Base-by-base conservation (phyloP, 2,888 invertebrate genomes). In the Andrena bicolor region DNA sequence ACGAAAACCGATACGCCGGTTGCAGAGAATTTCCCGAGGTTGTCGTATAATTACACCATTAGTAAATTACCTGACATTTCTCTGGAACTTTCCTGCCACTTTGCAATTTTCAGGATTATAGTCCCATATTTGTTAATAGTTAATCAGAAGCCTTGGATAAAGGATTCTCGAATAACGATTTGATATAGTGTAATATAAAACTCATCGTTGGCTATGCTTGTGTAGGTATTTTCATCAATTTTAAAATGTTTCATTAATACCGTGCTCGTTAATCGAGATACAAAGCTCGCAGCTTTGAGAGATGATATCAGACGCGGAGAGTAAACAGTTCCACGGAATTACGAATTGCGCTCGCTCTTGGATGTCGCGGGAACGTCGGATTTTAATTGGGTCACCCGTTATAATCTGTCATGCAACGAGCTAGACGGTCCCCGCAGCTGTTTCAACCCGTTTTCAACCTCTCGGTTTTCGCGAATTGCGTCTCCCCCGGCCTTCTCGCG, bases 321-420 rank as follows among this genome's bases (percentile, higher is more conserved):
- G 68, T 53, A 83, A 86, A 83, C 78, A 70, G 65, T 61, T 82
- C 71, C 35, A 49, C 64, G 28, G 48, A 73, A 76, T 81, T 70
- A 73, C 76, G 65, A 66, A 73, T 73, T 51, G 65, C 82, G 28
- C 6, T 49, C 10, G 58, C 49, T 23, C 56, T 65, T 49, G 60
- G 58, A 30, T 63, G 69, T 58, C 35, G 28, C 69, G 83, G 28
- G 83, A 76, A 83, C 73, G 80, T 64, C 70, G 76, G 84, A 86
- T 90, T 90, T 90, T 92, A 92, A 92, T 92, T 91, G 90, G 91
- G 91, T 91, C 92, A 92, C 89, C 88, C 88, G 88, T 90, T 91
- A 90, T 90, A 90, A 92, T 91, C 89, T 89, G 90, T 90, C 90
- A 90, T 89, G 82, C 85, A 88, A 84, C 76, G 82, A 88, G 79